Evolutionary conservation across 2,797 vertebrate genomes (phyloP).

Genomic region (Poecilia velifera): DNA sequence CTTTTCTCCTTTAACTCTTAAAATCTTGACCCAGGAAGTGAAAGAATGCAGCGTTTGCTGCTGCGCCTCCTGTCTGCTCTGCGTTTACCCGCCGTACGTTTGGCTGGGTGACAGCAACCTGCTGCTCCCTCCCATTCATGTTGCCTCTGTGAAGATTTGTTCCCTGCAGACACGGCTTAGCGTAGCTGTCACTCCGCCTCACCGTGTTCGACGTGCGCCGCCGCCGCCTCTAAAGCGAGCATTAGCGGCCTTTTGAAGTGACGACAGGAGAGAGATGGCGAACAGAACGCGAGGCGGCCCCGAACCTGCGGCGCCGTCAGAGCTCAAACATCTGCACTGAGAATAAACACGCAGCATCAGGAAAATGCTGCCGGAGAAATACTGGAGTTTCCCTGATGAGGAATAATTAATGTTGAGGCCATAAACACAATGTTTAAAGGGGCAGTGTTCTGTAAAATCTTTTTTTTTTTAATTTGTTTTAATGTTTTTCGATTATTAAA

Average conservation of each 20-base stretch:
- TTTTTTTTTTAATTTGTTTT: background rate
- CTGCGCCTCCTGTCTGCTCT: background rate
- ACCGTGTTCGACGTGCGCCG: conserved; percentile 44
- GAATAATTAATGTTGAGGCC: conserved; percentile 55
- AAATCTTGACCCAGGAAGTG: background rate
- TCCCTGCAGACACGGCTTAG: conserved; percentile 49
- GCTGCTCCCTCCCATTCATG: conserved; percentile 34
- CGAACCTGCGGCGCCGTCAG: conserved; percentile 5
- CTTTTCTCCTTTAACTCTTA: background rate
- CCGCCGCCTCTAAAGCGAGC: conserved; percentile 53
- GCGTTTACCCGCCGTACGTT: conserved; percentile 30
- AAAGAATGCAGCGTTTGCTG: background rate
- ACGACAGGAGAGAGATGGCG: conserved; percentile 34
- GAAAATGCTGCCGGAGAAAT: conserved; percentile 15
- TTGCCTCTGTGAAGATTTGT: conserved; percentile 27
- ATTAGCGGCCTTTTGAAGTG: conserved; percentile 68
- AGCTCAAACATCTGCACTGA: conserved; percentile 1
- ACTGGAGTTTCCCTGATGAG: conserved; percentile 39
- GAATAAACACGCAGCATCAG: conserved; percentile 10
- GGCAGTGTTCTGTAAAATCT: no score
- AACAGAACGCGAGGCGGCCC: conserved; percentile 38
- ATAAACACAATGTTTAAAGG: conserved; percentile 25
- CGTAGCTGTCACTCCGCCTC: conserved; percentile 50
- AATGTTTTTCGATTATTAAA: no score
- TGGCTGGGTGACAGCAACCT: conserved; percentile 44